Evolutionary conservation across 2,113 vertebrate genomes (phyloP), one percentile per base, ranked within the genome.

Genomic region (Sceloporus tristichus): DNA sequence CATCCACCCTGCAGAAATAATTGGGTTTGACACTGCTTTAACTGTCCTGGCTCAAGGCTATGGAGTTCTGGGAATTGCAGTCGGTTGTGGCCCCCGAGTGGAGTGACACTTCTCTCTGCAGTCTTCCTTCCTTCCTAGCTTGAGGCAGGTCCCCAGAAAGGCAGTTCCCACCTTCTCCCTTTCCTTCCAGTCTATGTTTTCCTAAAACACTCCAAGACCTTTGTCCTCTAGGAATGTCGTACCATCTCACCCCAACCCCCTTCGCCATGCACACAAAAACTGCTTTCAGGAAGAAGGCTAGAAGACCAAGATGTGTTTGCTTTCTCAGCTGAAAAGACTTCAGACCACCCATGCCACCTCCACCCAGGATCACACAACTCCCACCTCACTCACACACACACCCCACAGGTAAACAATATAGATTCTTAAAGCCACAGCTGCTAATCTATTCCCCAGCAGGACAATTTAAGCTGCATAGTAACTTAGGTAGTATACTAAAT

Each of bases 151-250:
- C 14, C 68, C 34, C 62, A 74, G 27, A 66, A 54, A 34, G 42
- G 48, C 6, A 70, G 25, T 54, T 59, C n/a, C 29, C 14, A 27
- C 62, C 42, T 14, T 5, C 38, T 53, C 56, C 29, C 62, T 66
- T 48, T 27, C n/a, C 59, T 77, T 77, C 38, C 87, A 54, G 9
- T 78, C 59, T 68, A 19, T 54, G 59, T 78, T 84, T 83, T 59
- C 87, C 62, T 74, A 84, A 75, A 19, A 16, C 59, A 29, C 81
- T 70, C 27, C 48, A 9, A 88, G 81, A 88, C 81, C 87, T 88
- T 88, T 88, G 87, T 77, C 81, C 87, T 78, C 73, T 54, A 56
- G 74, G 62, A 84, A 84, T 68, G 73, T 70, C 9, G n/a, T 62
- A 84, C 23, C 18, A 66, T 48, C 25, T 54, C 21, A 76, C 29